phyloP scores from a whole-genome alignment of 2,113 vertebrate species.

The Gulo gulo region DNA sequence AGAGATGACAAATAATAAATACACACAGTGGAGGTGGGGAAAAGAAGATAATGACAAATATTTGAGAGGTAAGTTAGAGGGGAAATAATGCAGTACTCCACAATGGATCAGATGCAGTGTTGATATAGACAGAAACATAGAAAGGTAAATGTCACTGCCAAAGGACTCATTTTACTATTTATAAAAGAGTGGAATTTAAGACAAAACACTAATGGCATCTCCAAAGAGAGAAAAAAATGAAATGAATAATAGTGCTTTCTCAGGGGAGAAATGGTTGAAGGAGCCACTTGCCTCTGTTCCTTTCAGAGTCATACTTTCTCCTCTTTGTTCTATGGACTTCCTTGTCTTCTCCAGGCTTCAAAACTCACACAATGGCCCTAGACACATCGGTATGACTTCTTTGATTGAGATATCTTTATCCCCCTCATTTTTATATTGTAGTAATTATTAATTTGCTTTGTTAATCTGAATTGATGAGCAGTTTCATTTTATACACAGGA shows the following conservation, averaged over 20 bases:
- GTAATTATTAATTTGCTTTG: background rate
- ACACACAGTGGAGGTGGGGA: background rate
- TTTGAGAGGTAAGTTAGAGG: background rate
- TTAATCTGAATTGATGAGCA: background rate
- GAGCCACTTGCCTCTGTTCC: background rate
- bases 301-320: background rate
- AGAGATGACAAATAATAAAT: background rate
- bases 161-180: background rate
- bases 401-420: background rate
- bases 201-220: background rate
- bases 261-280: background rate
- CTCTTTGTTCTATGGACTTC: background rate
- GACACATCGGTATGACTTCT: background rate
- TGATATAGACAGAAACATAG: background rate
- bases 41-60: background rate
- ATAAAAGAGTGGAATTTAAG: background rate
- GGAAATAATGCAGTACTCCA: background rate
- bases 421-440: background rate
- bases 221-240: background rate
- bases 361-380: background rate
- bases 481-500: background rate
- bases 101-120: background rate
- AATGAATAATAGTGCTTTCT: background rate
- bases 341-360: background rate
- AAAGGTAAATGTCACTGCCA: background rate